phyloP scores from a whole-genome alignment of 1,140 invertebrate genomes.

The Drosophila repletoides region DNA sequence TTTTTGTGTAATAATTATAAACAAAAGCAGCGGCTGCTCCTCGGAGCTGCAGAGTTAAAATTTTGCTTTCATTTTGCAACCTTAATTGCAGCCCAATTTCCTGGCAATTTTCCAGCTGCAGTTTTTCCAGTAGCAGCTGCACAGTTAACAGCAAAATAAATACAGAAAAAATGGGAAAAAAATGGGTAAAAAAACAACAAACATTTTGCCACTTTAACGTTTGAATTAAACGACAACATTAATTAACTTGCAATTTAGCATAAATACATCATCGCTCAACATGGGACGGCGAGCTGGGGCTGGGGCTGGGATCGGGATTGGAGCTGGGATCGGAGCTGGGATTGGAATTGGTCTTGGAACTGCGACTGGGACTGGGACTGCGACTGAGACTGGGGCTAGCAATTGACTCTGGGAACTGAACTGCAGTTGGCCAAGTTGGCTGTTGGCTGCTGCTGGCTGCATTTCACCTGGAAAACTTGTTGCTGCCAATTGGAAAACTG shows the following conservation, averaged over 20 bases:
- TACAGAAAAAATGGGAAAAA: slow-evolving; percentile 1
- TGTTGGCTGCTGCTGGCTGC: slow-evolving; percentile 6
- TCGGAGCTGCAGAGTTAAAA: neutral
- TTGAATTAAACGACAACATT: slow-evolving; percentile 59
- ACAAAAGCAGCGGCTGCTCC: too few species aligned
- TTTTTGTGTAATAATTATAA: too few species aligned
- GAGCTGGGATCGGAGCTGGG: neutral
- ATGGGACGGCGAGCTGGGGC: slow-evolving; percentile 21
- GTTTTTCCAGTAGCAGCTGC: slow-evolving; percentile 30
- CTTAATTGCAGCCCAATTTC: slow-evolving; percentile 41
- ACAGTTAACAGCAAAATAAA: slow-evolving; percentile 2
- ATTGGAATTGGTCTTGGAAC: neutral
- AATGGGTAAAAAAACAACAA: slow-evolving; percentile 14
- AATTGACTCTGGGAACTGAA: neutral
- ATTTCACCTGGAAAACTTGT: slow-evolving; percentile 71
- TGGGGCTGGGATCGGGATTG: neutral
- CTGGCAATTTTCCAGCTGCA: slow-evolving; percentile 47
- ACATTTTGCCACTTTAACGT: slow-evolving; percentile 69
- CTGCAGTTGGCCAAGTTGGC: slow-evolving; percentile 1
- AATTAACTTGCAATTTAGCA: slow-evolving; percentile 80
- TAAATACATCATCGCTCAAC: slow-evolving; percentile 77
- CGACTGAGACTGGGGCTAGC: neutral
- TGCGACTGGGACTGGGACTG: neutral
- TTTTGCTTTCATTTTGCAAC: slow-evolving; percentile 4
- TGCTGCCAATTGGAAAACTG: slow-evolving; percentile 71